These are phyloP conservation scores for Trematocara unimaculatum DNA, from an alignment of 2,113 vertebrate species.

Conservation along the genomic window DNA sequence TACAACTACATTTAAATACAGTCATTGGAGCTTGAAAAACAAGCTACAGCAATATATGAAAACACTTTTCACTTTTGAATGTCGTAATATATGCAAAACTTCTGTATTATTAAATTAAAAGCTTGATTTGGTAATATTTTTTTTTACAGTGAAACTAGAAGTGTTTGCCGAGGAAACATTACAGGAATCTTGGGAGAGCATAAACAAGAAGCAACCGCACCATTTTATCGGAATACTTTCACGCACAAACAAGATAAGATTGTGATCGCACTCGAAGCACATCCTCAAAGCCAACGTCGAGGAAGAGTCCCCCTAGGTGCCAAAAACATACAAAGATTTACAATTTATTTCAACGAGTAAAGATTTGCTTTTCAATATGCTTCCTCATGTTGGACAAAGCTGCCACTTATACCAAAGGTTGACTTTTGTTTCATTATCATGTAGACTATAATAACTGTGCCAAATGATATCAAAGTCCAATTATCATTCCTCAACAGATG, in stretches of 20 bases:
- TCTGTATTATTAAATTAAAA: background rate
- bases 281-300: background rate
- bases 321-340: background rate
- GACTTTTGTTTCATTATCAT: background rate
- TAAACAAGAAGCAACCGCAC: background rate
- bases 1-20: background rate
- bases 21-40: background rate
- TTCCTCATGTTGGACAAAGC: background rate
- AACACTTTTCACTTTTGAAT: background rate
- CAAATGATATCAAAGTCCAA: slow-evolving; percentile 5
- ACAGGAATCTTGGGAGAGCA: background rate
- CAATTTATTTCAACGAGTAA: background rate
- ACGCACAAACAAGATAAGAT: background rate
- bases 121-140: fast-evolving
- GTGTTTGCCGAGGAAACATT: background rate
- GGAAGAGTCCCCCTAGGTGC: background rate
- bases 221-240: background rate
- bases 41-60: background rate
- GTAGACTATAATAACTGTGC: background rate
- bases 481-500: slow-evolving; percentile 16
- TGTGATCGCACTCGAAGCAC: background rate
- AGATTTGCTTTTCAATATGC: background rate
- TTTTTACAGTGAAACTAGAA: background rate
- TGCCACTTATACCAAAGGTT: background rate
- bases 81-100: background rate